These are phyloP conservation scores for Pionites leucogaster DNA, from an alignment of 2,113 vertebrate species.

Conservation along the genomic window DNA sequence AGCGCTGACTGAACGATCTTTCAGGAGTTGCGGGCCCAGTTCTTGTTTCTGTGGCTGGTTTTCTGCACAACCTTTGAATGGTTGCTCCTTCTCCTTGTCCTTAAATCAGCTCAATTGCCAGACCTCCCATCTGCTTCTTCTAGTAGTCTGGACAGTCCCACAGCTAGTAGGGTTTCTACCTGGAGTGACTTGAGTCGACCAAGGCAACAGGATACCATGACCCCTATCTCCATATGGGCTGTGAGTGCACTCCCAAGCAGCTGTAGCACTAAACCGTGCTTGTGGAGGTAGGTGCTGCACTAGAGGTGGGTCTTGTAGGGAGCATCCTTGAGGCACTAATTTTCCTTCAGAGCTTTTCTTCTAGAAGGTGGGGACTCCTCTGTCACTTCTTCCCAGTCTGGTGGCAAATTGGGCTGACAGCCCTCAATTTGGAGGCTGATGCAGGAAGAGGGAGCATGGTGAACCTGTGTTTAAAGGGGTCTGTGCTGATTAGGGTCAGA, in stretches of 20 bases:
- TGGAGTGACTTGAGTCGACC: not conserved
- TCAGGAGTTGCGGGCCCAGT: not conserved
- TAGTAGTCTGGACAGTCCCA: not conserved
- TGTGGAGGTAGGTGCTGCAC: not conserved
- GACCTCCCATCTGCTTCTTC: not conserved
- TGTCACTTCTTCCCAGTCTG: not conserved
- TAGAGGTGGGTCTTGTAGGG: not conserved
- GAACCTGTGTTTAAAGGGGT: not conserved
- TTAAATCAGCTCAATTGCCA: not conserved
- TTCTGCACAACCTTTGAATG: not conserved
- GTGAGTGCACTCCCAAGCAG: fast-evolving
- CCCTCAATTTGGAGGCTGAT: not conserved
- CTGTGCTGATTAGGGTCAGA: not conserved
- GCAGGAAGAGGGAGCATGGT: not conserved
- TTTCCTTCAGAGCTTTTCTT: not conserved
- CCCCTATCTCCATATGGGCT: fast-evolving
- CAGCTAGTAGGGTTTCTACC: not conserved
- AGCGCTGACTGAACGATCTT: not conserved
- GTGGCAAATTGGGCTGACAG: not conserved
- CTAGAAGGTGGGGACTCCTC: not conserved
- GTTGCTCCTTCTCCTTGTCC: not conserved
- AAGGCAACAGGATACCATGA: not conserved
- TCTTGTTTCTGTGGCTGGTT: not conserved
- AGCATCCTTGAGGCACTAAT: not conserved
- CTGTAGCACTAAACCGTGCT: not conserved